Conservation (phyloP, 1,140 invertebrate species). For the Drosophila funebris region DNA sequence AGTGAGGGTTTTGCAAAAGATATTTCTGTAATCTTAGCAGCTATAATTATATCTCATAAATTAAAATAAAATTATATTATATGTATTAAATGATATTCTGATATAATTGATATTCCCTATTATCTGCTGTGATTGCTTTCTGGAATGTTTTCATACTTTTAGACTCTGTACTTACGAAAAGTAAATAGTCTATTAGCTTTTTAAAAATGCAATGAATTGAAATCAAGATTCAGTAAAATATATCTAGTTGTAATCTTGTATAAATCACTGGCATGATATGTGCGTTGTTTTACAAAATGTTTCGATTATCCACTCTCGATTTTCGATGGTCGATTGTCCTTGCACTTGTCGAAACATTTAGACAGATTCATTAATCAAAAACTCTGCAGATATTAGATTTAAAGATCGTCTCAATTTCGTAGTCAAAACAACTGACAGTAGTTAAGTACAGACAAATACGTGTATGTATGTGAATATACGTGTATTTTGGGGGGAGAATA, state of each 20-base stretch:
- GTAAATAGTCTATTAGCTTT: too few species aligned
- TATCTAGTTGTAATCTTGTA: background rate
- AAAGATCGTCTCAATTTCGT: conserved; percentile 11
- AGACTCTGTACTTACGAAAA: too few species aligned
- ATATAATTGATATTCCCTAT: too few species aligned
- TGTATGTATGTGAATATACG: background rate
- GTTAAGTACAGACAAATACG: background rate
- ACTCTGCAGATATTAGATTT: background rate
- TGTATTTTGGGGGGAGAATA: conserved; percentile 15
- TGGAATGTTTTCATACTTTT: too few species aligned
- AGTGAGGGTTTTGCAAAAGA: too few species aligned
- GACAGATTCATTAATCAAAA: conserved; percentile 19
- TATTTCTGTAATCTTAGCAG: too few species aligned
- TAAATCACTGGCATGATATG: background rate
- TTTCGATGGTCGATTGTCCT: background rate
- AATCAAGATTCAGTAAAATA: too few species aligned
- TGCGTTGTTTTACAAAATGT: background rate
- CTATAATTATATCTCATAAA: too few species aligned
- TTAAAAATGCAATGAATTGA: too few species aligned
- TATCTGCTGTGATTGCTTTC: too few species aligned
- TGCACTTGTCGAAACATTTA: background rate
- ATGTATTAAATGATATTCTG: too few species aligned
- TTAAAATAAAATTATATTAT: too few species aligned
- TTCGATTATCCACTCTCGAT: background rate
- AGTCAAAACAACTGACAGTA: conserved; percentile 17